Conservation (phyloP, 2,888 invertebrate species). For the Drosophila phalerata region DNA sequence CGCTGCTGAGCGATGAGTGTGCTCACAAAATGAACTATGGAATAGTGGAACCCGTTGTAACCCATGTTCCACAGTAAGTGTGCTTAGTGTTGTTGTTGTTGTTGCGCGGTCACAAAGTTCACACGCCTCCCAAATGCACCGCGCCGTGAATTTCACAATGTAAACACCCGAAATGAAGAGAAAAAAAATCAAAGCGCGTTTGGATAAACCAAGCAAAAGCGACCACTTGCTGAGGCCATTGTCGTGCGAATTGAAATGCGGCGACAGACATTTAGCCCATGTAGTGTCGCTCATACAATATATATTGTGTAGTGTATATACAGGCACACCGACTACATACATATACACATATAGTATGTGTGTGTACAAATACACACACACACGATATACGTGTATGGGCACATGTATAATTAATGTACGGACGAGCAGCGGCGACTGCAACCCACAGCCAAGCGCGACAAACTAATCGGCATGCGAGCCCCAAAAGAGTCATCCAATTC, state of each 20-base stretch:
- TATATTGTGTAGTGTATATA: conserved; percentile 29
- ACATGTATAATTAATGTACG: conserved; percentile 27
- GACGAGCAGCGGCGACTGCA: conserved; percentile 55
- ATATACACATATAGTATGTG: conserved; percentile 25
- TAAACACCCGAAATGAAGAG: conserved; percentile 32
- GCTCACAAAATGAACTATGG: conserved; percentile 11
- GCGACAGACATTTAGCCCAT: conserved; percentile 63
- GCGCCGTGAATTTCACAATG: conserved; percentile 55
- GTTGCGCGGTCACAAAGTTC: conserved; percentile 27
- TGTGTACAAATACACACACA: conserved; percentile 18
- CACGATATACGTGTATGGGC: conserved; percentile 10
- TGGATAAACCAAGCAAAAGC: conserved; percentile 29
- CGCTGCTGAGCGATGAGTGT: conserved; percentile 29
- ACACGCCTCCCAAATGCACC: conserved; percentile 12
- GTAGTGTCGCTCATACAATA: conserved; percentile 56
- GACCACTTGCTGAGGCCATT: conserved; percentile 55
- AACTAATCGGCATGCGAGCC: conserved; percentile 59
- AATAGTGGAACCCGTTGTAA: conserved; percentile 23
- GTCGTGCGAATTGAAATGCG: conserved; percentile 66
- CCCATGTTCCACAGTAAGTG: background rate
- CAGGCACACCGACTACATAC: conserved; percentile 18
- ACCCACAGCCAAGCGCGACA: conserved; percentile 54
- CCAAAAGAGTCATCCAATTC: conserved; percentile 47
- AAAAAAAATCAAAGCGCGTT: conserved; percentile 18
- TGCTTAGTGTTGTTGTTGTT: conserved; percentile 3